These are phyloP conservation scores for Aphodius sticticus DNA, from an alignment of 2,888 invertebrate species.

Conservation along the genomic window DNA sequence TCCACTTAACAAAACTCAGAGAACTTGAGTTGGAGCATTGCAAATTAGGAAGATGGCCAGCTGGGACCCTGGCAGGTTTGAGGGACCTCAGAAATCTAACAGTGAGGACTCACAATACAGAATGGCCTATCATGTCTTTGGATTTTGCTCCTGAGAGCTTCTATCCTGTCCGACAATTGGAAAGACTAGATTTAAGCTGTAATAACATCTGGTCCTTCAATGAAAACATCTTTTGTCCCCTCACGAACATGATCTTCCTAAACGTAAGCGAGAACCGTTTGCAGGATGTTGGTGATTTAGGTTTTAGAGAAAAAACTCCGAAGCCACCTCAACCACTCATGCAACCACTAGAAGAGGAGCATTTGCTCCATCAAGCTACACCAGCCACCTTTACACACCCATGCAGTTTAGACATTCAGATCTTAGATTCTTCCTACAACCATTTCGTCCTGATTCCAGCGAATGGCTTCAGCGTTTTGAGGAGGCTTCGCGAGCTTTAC, in stretches of 20 bases:
- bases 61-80: conserved; percentile 80
- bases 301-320: conserved; percentile 75
- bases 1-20: conserved; percentile 80
- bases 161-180: conserved; percentile 78
- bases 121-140: conserved; percentile 85
- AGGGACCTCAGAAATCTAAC: conserved; percentile 85
- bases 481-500: conserved; percentile 80
- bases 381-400: conserved; percentile 57
- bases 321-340: conserved; percentile 70
- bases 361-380: conserved; percentile 57
- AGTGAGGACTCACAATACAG: conserved; percentile 83
- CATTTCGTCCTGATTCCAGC: conserved; percentile 85
- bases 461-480: conserved; percentile 81
- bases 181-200: conserved; percentile 83
- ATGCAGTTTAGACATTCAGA: conserved; percentile 83
- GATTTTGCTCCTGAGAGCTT: conserved; percentile 84
- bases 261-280: conserved; percentile 89
- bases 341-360: conserved; percentile 67
- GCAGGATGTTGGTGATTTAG: conserved; percentile 87
- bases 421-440: conserved; percentile 84
- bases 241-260: conserved; percentile 79
- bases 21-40: conserved; percentile 86
- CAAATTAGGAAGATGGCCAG: conserved; percentile 84
- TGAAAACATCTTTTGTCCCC: conserved; percentile 83
- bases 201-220: conserved; percentile 92